Percentiles rank a stretch among this genome's conserved stretches.
These are phyloP conservation scores for Brachymystax lenok DNA, from an alignment of 2,797 vertebrate species.

Conservation along the genomic window DNA sequence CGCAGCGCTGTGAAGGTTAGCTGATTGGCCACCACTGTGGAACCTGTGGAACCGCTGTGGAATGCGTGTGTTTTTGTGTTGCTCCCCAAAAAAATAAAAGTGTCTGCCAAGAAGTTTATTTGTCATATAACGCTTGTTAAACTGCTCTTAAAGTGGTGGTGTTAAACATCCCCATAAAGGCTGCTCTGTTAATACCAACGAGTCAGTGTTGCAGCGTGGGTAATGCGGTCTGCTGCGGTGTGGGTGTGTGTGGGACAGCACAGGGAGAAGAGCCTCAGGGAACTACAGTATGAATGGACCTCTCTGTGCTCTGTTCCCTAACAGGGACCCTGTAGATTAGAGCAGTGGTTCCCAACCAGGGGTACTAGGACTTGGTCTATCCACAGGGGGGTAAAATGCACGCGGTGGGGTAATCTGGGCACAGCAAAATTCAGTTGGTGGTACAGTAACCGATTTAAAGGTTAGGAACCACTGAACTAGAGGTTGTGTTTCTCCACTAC, in stretches of 20 bases:
- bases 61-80: no score
- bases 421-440: no score
- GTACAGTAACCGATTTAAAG: no score
- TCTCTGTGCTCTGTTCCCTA: not conserved
- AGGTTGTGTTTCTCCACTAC: not conserved
- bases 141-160: slow-evolving; percentile 1
- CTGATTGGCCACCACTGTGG: not conserved
- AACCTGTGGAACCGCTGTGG: slow-evolving; percentile 3
- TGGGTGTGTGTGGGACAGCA: not conserved
- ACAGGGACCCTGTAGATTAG: no score
- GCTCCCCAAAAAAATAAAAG: no score
- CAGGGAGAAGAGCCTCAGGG: not conserved
- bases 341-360: no score
- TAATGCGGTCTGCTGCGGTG: not conserved
- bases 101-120: slow-evolving; percentile 11
- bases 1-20: not conserved
- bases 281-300: not conserved
- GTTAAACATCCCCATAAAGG: slow-evolving; percentile 26
- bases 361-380: no score
- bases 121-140: slow-evolving; percentile 35
- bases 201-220: slow-evolving; percentile 22
- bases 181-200: slow-evolving; percentile 29
- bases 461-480: no score
- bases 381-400: no score
- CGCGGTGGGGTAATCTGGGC: no score